Evolutionary conservation across 2,113 vertebrate species (phyloP), one percentile per base, ranked within the genome.

Genomic region (Tautogolabrus adspersus): DNA sequence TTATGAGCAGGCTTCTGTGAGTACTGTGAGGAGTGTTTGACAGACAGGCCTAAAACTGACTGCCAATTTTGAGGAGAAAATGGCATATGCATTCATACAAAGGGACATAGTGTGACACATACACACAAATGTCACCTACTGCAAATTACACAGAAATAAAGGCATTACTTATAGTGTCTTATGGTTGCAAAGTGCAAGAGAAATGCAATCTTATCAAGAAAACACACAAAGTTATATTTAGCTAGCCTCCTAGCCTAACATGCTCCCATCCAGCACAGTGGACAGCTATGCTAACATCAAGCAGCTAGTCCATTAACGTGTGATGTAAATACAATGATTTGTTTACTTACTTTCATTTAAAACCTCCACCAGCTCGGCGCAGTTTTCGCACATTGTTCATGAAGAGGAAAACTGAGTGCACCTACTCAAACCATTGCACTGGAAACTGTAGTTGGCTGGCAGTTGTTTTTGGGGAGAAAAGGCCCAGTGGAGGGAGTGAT

Each of bases 371-470:
- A 99, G 96, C 96, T 98, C 97, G 93, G 97, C 96, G 95, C 97
- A 99, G 96, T 97, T 98, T 93, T 99, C 97, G 95, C 97, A 99
- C 97, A 98, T 99, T 93, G 97, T 98, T 98, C 96, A 94, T 95
- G 91, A 89, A 96, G 92, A 91, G 88, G 77, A 64, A 66, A 62
- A 65, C 52, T 37, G 82, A 72, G 94, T 91, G 95, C 77, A 54
- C 67, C 71, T 89, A 83, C 91, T 96, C 96, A 94, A 86, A 95
- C 90, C 95, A 95, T 95, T 71, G 94, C 94, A 87, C 91, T 87
- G 92, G 93, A 87, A 93, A 85, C 92, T 90, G 93, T 81, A 90
- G 92, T 91, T 91, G 87, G 91, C 89, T 89, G 90, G 89, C 87
- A 90, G 91, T 83, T 90, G 90, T 92, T 90, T 87, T 64, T 64